A percentile compares a stretch with the other conserved stretches of the same genome.
Evolutionary conservation across 2,888 invertebrate genomes (phyloP).

Genomic region (Philhelius pedissequus): DNA sequence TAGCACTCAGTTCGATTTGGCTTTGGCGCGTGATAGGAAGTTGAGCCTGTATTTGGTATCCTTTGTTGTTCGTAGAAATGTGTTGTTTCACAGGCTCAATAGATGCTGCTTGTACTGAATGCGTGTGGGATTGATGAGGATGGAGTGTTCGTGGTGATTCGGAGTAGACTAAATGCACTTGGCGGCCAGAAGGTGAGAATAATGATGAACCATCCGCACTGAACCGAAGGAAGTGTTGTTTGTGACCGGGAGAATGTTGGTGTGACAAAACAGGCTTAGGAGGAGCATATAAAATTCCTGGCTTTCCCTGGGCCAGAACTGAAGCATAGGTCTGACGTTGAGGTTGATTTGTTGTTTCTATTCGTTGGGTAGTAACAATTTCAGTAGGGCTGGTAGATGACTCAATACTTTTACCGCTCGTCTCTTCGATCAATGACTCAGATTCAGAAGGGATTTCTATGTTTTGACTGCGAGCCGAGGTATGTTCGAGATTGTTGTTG

Average conservation of each 20-base stretch:
- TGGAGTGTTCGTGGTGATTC: slow-evolving; percentile 5
- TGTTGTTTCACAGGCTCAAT: background rate
- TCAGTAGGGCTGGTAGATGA: slow-evolving; percentile 3
- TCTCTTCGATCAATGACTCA: background rate
- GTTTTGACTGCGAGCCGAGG: slow-evolving; percentile 65
- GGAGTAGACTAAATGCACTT: slow-evolving; percentile 31
- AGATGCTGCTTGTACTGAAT: background rate
- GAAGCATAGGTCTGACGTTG: slow-evolving; percentile 28
- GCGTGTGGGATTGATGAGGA: slow-evolving; percentile 6
- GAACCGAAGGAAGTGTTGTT: slow-evolving; percentile 25
- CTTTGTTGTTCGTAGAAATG: background rate
- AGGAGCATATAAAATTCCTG: slow-evolving; percentile 46
- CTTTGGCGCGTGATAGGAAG: slow-evolving; percentile 25
- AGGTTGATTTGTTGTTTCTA: background rate
- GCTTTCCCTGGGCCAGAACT: slow-evolving; percentile 25
- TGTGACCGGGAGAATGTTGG: slow-evolving; percentile 1
- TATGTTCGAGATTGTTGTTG: slow-evolving; percentile 20
- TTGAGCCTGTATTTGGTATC: background rate
- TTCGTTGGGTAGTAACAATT: background rate
- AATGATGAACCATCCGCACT: slow-evolving; percentile 40
- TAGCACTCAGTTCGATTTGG: slow-evolving; percentile 16
- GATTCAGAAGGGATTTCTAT: slow-evolving; percentile 21
- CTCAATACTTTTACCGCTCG: background rate
- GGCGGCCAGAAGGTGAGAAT: slow-evolving; percentile 46
- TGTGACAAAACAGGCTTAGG: background rate